These are phyloP conservation scores for Anastrepha obliqua DNA, from an alignment of 1,140 invertebrate genomes.

Conservation along the genomic window DNA sequence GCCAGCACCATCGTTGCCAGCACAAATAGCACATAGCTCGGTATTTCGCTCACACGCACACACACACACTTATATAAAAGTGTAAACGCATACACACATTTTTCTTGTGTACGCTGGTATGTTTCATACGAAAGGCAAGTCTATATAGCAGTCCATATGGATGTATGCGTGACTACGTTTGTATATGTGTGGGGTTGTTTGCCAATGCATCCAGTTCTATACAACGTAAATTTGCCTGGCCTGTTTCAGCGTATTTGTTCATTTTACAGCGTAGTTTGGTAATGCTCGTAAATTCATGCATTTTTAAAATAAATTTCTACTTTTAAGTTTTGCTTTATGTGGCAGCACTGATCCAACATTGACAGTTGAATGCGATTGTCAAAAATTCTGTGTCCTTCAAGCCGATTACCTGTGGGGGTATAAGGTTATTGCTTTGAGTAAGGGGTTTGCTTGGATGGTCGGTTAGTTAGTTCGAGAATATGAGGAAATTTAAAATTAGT, in stretches of 20 bases:
- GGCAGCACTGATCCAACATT: conserved; percentile 48
- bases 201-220: conserved; percentile 3
- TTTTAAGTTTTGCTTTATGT: conserved; percentile 48
- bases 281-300: conserved; percentile 29
- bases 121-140: background rate
- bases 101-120: background rate
- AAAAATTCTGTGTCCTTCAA: conserved; percentile 44
- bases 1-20: background rate
- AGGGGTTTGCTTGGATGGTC: background rate
- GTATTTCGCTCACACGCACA: background rate
- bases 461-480: background rate
- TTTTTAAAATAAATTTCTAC: conserved; percentile 38
- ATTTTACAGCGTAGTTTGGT: conserved; percentile 42
- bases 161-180: background rate
- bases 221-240: conserved; percentile 23
- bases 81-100: background rate
- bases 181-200: conserved; percentile 18
- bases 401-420: conserved; percentile 36
- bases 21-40: background rate
- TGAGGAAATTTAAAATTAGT: conserved; percentile 20
- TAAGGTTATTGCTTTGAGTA: background rate
- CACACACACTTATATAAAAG: background rate
- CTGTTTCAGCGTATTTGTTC: conserved; percentile 19
- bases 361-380: conserved; percentile 36
- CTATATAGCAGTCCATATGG: background rate